Evolutionary conservation across 1,140 invertebrate species (phyloP).

Genomic region (Augochlora pura): DNA sequence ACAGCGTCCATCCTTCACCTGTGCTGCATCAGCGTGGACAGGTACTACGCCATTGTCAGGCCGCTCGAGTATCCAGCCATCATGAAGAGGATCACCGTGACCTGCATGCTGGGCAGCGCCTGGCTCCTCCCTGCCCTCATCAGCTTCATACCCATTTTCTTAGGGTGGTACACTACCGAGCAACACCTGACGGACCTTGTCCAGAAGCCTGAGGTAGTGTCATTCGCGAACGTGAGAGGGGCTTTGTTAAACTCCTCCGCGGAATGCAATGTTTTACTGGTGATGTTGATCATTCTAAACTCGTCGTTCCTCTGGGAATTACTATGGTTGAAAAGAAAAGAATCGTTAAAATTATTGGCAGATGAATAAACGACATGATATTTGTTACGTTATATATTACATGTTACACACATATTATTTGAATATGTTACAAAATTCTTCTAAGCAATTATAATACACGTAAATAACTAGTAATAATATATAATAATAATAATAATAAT

Average conservation of each 20-base stretch:
- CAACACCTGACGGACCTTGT: slow-evolving; percentile 85
- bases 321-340: no score
- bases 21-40: slow-evolving; percentile 96
- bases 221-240: no score
- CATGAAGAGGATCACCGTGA: slow-evolving; percentile 91
- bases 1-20: slow-evolving; percentile 96
- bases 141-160: slow-evolving; percentile 96
- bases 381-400: no score
- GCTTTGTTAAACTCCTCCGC: not conserved
- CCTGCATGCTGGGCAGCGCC: slow-evolving; percentile 90
- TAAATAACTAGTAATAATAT: no score
- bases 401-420: no score
- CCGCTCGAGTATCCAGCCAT: slow-evolving; percentile 94
- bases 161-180: slow-evolving; percentile 93
- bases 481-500: no score
- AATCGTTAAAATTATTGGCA: no score
- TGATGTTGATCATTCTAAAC: not conserved
- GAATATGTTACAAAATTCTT: no score
- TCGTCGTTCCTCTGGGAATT: not conserved
- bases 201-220: slow-evolving; percentile 84
- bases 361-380: no score
- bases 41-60: slow-evolving; percentile 94
- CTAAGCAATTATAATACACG: no score
- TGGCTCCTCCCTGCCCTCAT: slow-evolving; percentile 96
- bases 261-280: not conserved